These are phyloP conservation scores for Drosophila birchii DNA, from an alignment of 2,888 invertebrate genomes.

Conservation along the genomic window DNA sequence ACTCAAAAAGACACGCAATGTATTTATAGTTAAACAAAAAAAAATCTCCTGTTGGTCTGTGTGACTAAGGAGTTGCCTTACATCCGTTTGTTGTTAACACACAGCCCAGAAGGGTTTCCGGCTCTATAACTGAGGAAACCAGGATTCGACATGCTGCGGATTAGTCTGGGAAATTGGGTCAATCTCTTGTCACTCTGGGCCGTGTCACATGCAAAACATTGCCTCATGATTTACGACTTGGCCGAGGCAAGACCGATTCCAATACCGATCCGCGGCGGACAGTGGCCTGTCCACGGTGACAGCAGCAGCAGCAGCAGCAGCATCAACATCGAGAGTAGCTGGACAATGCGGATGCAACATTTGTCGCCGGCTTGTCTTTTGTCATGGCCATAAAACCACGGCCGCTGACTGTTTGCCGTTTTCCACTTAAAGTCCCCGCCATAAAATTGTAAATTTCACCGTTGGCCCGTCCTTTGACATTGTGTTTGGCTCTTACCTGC, in stretches of 20 bases:
- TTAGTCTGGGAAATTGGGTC: constrained; percentile 44
- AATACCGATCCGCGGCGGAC: constrained; percentile 11
- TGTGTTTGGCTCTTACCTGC: constrained; percentile 18
- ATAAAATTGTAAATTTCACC: constrained; percentile 68
- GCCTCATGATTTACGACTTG: constrained; percentile 68
- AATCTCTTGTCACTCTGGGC: constrained; percentile 41
- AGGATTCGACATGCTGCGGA: constrained; percentile 50
- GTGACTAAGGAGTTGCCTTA: no score
- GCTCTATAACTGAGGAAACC: constrained; percentile 21
- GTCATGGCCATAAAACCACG: constrained; percentile 49
- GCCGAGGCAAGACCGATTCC: constrained; percentile 39
- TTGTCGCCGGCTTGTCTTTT: constrained; percentile 58
- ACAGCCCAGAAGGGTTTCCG: constrained; percentile 21
- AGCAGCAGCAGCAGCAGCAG: constrained; percentile 11
- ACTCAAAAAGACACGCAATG: no score
- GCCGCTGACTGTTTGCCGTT: constrained; percentile 49
- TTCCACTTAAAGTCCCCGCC: constrained; percentile 70
- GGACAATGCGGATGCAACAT: constrained; percentile 58
- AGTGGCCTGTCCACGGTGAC: constrained; percentile 9
- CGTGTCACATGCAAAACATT: constrained; percentile 69
- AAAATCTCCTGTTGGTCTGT: background rate
- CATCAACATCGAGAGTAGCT: constrained; percentile 21
- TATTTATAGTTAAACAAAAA: background rate
- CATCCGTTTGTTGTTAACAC: background rate
- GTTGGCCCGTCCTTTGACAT: constrained; percentile 69